Percentiles rank a stretch among this genome's conserved stretches.
These are phyloP conservation scores for Hypomecis atomaria DNA, from an alignment of 2,888 invertebrate species.

Conservation along the genomic window DNA sequence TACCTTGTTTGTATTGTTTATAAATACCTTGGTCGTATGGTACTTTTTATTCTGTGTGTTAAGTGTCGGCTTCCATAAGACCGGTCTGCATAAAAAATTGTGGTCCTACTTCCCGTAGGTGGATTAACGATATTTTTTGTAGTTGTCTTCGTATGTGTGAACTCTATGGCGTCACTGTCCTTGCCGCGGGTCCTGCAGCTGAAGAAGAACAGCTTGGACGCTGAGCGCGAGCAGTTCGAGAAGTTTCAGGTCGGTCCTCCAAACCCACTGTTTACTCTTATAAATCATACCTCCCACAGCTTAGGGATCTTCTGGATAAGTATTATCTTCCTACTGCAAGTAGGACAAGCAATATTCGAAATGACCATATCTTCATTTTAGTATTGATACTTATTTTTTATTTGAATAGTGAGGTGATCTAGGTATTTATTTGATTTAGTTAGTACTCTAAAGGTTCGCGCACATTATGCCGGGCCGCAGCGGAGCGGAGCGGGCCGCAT, in stretches of 20 bases:
- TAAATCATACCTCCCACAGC: not conserved
- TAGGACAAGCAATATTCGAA: too few species aligned
- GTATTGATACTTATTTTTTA: too few species aligned
- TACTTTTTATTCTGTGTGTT: not conserved
- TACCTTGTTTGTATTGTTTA: too few species aligned
- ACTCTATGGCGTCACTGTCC: constrained; percentile 89
- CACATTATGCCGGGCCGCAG: too few species aligned
- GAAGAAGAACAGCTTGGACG: constrained; percentile 90
- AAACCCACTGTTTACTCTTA: not conserved
- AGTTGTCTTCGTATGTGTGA: constrained; percentile 63
- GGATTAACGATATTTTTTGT: constrained; percentile 46
- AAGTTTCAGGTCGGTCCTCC: constrained; percentile 89
- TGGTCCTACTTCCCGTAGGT: constrained; percentile 33
- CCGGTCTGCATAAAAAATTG: constrained; percentile 4
- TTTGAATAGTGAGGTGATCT: too few species aligned
- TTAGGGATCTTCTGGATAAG: not conserved
- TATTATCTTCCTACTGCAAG: too few species aligned
- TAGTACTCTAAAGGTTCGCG: too few species aligned
- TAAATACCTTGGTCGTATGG: not conserved
- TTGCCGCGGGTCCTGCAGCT: constrained; percentile 89
- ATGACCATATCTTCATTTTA: too few species aligned
- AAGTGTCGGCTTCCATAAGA: not conserved
- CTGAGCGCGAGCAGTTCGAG: constrained; percentile 93
- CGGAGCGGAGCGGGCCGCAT: too few species aligned
- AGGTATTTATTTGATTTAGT: too few species aligned